Conservation (phyloP, 2,113 vertebrate species). For the Tiliqua scincoides region DNA sequence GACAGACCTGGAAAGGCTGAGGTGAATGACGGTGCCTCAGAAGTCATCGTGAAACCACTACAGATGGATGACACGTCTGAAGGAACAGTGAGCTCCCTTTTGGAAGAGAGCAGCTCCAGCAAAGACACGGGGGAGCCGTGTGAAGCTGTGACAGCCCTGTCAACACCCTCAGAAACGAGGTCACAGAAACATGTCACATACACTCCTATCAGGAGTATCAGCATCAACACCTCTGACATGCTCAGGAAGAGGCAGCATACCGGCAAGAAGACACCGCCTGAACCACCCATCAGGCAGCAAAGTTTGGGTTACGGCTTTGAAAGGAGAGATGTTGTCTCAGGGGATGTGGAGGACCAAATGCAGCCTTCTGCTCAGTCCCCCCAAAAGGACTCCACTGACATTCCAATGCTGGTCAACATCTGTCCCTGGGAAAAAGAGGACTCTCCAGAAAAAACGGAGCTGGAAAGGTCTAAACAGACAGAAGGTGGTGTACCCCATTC, state of each 20-base stretch:
- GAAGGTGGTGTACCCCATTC: accelerated
- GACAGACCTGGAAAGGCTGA: slow-evolving; percentile 9
- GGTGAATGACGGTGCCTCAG: slow-evolving; percentile 46
- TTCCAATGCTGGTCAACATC: background rate
- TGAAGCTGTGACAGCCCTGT: slow-evolving; percentile 55
- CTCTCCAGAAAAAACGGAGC: slow-evolving; percentile 45
- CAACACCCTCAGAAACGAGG: slow-evolving; percentile 42
- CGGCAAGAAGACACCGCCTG: slow-evolving; percentile 34
- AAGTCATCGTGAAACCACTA: background rate
- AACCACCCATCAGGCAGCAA: slow-evolving; percentile 63
- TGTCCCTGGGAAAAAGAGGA: slow-evolving; percentile 61
- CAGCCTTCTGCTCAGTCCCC: accelerated
- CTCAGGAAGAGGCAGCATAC: slow-evolving; percentile 42
- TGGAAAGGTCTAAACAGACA: background rate
- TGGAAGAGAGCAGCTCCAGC: slow-evolving; percentile 69
- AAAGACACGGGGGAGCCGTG: slow-evolving; percentile 71
- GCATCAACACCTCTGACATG: slow-evolving; percentile 45
- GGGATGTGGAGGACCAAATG: background rate
- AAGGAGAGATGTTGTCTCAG: accelerated
- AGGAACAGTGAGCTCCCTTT: slow-evolving; percentile 59
- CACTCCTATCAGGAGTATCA: slow-evolving; percentile 73
- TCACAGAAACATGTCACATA: slow-evolving; percentile 82
- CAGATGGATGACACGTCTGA: background rate
- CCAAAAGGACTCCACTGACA: background rate
- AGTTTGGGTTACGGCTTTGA: slow-evolving; percentile 61